Percentiles rank a stretch among this genome's conserved stretches.
phyloP scores from a whole-genome alignment of 1,140 invertebrate genomes.

The Drosophila dunni region DNA sequence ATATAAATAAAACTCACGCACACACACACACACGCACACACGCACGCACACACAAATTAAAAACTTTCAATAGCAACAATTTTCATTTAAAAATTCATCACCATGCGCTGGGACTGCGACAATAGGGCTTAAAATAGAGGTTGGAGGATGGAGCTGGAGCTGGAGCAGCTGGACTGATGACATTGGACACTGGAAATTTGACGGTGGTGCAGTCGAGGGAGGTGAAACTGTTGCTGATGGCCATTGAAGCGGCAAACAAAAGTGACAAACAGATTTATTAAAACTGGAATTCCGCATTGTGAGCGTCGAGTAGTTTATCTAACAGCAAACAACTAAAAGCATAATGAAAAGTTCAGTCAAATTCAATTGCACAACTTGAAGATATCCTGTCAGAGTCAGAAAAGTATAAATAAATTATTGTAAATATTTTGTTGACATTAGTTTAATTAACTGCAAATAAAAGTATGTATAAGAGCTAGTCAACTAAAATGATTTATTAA shows the following conservation, averaged over 20 bases:
- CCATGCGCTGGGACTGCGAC: constrained; percentile 61
- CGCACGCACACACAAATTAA: constrained; percentile 78
- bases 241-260: constrained; percentile 60
- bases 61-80: constrained; percentile 83
- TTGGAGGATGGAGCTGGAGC: too few species aligned
- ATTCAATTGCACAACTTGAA: neutral
- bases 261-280: constrained; percentile 79
- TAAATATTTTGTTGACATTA: too few species aligned
- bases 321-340: constrained; percentile 28
- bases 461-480: too few species aligned
- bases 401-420: neutral
- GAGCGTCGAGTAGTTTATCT: constrained; percentile 23
- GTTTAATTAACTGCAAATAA: too few species aligned
- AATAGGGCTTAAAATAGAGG: constrained; percentile 25
- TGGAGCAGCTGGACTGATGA: neutral
- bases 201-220: neutral
- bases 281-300: constrained; percentile 75
- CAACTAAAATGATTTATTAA: too few species aligned
- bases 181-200: neutral
- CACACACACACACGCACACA: constrained; percentile 60
- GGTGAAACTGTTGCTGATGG: constrained; percentile 47
- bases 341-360: neutral
- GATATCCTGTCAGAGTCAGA: neutral
- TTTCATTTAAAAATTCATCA: constrained; percentile 82
- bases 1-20: constrained; percentile 72